phyloP scores from a whole-genome alignment of 1,140 invertebrate genomes.

The Neotoxoptera formosana region DNA sequence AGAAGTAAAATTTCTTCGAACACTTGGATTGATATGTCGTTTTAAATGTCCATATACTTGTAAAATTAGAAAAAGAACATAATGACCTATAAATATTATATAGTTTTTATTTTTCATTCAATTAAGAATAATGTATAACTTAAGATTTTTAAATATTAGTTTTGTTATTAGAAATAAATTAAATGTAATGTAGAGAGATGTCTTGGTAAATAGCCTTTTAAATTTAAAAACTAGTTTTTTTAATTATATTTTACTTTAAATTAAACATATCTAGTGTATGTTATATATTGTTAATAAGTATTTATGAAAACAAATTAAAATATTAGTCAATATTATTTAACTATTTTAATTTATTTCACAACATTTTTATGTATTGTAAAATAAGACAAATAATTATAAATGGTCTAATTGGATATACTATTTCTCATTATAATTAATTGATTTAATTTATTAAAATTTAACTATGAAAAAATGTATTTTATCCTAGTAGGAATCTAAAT shows the following conservation, averaged over 20 bases:
- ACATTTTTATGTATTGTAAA: not conserved
- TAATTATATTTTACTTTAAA: not conserved
- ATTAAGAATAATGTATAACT: not conserved
- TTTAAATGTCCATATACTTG: slow-evolving; percentile 24
- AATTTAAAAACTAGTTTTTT: not conserved
- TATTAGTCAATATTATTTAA: too few species aligned
- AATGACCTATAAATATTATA: not conserved
- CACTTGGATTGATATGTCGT: slow-evolving; percentile 33
- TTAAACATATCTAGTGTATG: too few species aligned
- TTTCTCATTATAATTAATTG: not conserved
- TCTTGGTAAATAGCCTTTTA: not conserved
- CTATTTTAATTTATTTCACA: too few species aligned
- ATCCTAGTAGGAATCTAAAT: not conserved
- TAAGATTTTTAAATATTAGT: not conserved
- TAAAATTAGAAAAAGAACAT: slow-evolving; percentile 14
- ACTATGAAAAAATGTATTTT: not conserved
- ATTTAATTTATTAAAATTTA: not conserved
- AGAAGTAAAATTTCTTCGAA: slow-evolving; percentile 37
- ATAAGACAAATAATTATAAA: not conserved
- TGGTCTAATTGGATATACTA: not conserved
- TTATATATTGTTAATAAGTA: too few species aligned
- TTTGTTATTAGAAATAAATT: not conserved
- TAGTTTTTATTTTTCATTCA: not conserved
- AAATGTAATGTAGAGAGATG: not conserved
- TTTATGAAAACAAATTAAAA: too few species aligned